These are phyloP conservation scores for Varecia variegata DNA, from an alignment of 2,797 vertebrate species.

Conservation along the genomic window DNA sequence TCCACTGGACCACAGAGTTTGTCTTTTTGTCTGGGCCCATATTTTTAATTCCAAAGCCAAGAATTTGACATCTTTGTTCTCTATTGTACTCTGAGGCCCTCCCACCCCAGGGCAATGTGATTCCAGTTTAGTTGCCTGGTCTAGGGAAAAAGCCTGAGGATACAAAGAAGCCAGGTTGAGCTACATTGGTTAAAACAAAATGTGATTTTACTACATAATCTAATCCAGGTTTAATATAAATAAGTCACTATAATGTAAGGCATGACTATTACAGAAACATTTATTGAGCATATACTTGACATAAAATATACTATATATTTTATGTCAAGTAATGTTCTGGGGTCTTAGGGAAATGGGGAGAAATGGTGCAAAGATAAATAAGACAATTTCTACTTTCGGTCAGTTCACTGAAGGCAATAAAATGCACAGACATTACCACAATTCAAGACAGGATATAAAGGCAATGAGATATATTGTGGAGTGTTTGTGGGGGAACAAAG, in stretches of 20 bases:
- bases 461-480: conserved; percentile 49
- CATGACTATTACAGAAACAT: conserved; percentile 12
- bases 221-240: conserved; percentile 6
- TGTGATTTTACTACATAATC: neutral
- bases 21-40: neutral
- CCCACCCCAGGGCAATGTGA: neutral
- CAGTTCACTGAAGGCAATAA: conserved; percentile 52
- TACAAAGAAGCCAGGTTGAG: neutral
- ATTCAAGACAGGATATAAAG: conserved; percentile 52
- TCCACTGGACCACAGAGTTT: neutral
- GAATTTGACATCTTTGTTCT: neutral
- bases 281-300: conserved; percentile 23
- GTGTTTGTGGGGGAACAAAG: neutral
- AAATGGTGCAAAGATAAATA: conserved; percentile 46
- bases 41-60: conserved; percentile 21
- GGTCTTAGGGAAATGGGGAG: neutral
- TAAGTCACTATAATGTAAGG: neutral
- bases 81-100: neutral
- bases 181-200: conserved; percentile 10
- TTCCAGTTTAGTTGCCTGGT: neutral
- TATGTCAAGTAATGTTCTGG: neutral
- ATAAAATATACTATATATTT: neutral
- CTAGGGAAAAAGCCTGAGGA: neutral
- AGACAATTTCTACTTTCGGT: conserved; percentile 53
- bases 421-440: conserved; percentile 37